phyloP scores from a whole-genome alignment of 2,888 invertebrate species.

The Chrysotoxum bicinctum region DNA sequence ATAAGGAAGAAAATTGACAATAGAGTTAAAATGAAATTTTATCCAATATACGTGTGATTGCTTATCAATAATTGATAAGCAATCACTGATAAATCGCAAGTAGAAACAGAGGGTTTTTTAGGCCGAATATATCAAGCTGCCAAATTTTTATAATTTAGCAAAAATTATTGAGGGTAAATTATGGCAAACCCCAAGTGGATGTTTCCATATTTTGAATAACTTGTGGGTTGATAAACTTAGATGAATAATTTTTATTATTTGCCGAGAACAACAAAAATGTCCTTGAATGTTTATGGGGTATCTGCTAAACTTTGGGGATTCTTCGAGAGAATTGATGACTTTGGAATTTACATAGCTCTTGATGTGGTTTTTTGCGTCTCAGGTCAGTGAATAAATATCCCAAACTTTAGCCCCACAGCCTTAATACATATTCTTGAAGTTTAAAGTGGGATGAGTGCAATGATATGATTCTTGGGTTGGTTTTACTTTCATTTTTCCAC shows the following conservation, averaged over 20 bases:
- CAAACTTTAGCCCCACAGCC: neutral
- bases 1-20: neutral
- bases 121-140: neutral
- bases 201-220: slow-evolving; percentile 5
- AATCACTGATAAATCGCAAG: neutral
- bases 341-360: neutral
- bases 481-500: neutral
- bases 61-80: slow-evolving; percentile 12
- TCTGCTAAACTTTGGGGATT: neutral
- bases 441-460: too few relatives aligned
- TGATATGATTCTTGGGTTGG: neutral
- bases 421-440: neutral
- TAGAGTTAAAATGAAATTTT: neutral
- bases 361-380: neutral
- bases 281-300: neutral
- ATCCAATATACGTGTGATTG: neutral
- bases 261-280: neutral
- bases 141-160: neutral
- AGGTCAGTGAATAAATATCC: neutral
- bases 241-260: neutral
- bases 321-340: neutral
- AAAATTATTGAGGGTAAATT: neutral
- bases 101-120: neutral
- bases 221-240: neutral
- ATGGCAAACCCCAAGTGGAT: neutral